Base-by-base conservation (phyloP, 2,797 vertebrate genomes). In the Helicolenus hilgendorfi region DNA sequence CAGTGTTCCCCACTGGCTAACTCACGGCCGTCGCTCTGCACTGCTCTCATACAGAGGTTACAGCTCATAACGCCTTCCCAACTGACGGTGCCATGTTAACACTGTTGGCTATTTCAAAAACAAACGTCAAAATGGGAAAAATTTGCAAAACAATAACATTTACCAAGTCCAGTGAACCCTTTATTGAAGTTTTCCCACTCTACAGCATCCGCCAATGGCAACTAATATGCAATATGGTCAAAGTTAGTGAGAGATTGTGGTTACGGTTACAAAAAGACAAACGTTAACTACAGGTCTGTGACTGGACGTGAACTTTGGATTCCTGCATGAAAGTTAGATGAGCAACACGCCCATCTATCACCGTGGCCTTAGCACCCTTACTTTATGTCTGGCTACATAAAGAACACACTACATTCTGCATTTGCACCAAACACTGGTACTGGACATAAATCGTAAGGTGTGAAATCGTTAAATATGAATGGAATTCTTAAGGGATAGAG, bases 391-490 rank as follows among this genome's bases (percentile, higher is more conserved):
- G 5, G 0, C 14, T 2, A 0, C 31, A 36, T n/a, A 14, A 20
- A 36, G 24, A 56, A 35, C 8, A 53, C 20, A 18, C 0, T 24
- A 20, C 60, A 11, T 35, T 11, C 41, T 27, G 18, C 11, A 27
- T 27, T 15, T 53, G 4, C 1, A 4, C 29, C 18, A 5, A 45
- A 18, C 9, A 31, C 2, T 13, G n/a, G 13, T 4, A 11, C 45
- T 36, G 31, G 15, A 20, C 0, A 14, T 4, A 5, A 53, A 27
- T 3, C 7, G 5, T 1, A 0, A 38, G 10, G 2, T 3, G 18
- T 10, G 1, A 11, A 22, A 13, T 18, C 9, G 0, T 60, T 10
- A 11, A 15, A 10, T 63, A 36, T 72, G 18, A 63, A 31, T 0
- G 4, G 11, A 18, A 31, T 41, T 24, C 3, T 15, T 15, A 27